These are phyloP conservation scores for Thunnus thynnus DNA, from an alignment of 2,113 vertebrate species.

Conservation along the genomic window DNA sequence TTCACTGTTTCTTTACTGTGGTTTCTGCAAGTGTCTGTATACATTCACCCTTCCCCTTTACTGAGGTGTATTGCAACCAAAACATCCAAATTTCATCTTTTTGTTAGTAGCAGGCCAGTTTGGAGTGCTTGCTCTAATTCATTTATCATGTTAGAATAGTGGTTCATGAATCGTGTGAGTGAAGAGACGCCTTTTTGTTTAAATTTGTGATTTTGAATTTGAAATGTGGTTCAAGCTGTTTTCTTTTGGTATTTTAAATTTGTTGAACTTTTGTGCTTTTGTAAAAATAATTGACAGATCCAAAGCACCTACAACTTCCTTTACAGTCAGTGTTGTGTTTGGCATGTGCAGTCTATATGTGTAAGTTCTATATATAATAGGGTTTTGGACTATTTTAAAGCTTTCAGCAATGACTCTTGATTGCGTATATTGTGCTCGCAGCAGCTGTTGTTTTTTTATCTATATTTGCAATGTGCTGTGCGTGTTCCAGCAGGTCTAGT, in stretches of 20 bases:
- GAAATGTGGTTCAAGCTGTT: not conserved
- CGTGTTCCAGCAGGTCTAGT: slow-evolving; percentile 20
- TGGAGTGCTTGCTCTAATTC: slow-evolving; percentile 21
- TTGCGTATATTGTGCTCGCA: not conserved
- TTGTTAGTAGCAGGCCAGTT: not conserved
- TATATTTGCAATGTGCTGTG: slow-evolving; percentile 1
- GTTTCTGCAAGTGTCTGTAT: not conserved
- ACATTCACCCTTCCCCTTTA: slow-evolving; percentile 4
- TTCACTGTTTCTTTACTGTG: slow-evolving; percentile 31
- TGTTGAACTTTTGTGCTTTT: not conserved
- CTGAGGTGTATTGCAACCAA: not conserved
- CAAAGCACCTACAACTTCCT: not conserved
- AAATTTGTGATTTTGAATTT: slow-evolving; percentile 10
- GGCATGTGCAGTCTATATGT: not conserved
- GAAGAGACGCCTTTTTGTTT: not conserved
- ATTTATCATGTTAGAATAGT: slow-evolving; percentile 29
- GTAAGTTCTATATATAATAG: not conserved
- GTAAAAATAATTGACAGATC: not conserved
- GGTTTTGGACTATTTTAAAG: not conserved
- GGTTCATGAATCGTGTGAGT: slow-evolving; percentile 8
- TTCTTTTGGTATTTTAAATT: not conserved
- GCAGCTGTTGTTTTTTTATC: slow-evolving; percentile 34
- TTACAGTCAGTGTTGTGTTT: not conserved
- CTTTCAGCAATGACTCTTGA: not conserved
- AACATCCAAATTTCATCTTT: not conserved